Conservation (phyloP, 2,888 invertebrate species). For the Agrypnus murinus region DNA sequence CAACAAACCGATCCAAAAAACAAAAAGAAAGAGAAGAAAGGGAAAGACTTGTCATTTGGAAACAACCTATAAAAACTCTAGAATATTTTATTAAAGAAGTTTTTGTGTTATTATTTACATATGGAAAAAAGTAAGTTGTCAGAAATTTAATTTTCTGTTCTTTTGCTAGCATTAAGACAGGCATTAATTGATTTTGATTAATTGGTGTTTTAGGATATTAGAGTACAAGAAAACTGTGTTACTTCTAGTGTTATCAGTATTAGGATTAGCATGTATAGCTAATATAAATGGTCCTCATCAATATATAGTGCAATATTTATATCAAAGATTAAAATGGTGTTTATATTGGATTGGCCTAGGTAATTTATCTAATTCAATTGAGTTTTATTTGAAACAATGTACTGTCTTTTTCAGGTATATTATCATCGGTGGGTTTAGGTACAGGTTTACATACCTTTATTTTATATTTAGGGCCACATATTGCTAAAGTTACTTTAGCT, state of each 20-base stretch:
- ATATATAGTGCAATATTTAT: conserved; percentile 73
- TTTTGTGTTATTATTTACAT: conserved; percentile 76
- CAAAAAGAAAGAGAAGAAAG: conserved; percentile 76
- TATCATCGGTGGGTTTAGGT: conserved; percentile 98
- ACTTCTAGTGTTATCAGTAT: conserved; percentile 71
- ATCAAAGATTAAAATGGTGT: conserved; percentile 68
- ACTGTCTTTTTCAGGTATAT: conserved; percentile 81
- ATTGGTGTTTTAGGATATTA: conserved; percentile 78
- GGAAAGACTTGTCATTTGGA: conserved; percentile 84
- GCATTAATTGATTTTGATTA: conserved; percentile 25
- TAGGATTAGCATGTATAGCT: conserved; percentile 74
- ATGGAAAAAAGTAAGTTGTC: conserved; percentile 74
- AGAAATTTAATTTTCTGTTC: not conserved
- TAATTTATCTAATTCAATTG: conserved; percentile 50
- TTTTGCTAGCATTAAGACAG: not conserved
- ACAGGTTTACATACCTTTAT: conserved; percentile 99
- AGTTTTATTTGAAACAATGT: too few species aligned
- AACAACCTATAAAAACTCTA: conserved; percentile 84
- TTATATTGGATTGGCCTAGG: conserved; percentile 70
- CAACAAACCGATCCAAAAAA: conserved; percentile 53
- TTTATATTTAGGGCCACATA: conserved; percentile 98
- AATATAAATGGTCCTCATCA: conserved; percentile 81
- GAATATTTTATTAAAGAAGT: conserved; percentile 88
- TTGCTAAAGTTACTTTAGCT: conserved; percentile 97
- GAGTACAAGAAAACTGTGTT: conserved; percentile 76